Conservation (phyloP, 2,113 vertebrate species). For the Malurus cyaneus region DNA sequence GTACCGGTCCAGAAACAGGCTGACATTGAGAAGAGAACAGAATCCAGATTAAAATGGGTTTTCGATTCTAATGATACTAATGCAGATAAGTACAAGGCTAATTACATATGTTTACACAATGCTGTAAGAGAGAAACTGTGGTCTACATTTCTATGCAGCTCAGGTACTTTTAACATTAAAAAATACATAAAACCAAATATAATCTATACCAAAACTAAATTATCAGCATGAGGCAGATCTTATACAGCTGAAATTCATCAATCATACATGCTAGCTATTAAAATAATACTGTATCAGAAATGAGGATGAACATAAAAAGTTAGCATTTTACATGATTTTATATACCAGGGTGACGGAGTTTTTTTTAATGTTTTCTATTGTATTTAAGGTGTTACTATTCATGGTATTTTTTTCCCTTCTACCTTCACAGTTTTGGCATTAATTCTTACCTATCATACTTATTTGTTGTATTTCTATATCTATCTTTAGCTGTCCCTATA, state of each 20-base stretch:
- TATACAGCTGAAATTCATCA: not conserved
- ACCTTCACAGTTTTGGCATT: not conserved
- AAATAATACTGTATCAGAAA: not conserved
- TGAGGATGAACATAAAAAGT: not conserved
- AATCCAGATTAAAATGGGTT: constrained; percentile 81
- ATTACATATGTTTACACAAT: constrained; percentile 69
- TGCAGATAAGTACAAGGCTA: constrained; percentile 73
- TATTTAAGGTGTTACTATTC: not conserved
- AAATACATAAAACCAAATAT: not conserved
- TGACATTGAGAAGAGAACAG: constrained; percentile 81
- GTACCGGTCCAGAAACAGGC: constrained; percentile 98
- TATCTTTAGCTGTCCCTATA: not conserved
- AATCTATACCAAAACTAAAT: not conserved
- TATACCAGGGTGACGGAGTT: not conserved
- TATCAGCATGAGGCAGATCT: not conserved
- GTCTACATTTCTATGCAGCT: constrained; percentile 22
- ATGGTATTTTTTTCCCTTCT: not conserved
- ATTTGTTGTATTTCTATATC: not conserved
- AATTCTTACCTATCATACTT: not conserved
- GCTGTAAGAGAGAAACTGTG: constrained; percentile 59
- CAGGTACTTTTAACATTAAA: constrained; percentile 2
- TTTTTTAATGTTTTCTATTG: not conserved
- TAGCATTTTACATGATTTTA: not conserved
- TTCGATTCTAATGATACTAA: constrained; percentile 76
- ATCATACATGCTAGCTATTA: not conserved